phyloP scores from a whole-genome alignment of 2,797 vertebrate genomes.

The Coccyzus lansbergi region DNA sequence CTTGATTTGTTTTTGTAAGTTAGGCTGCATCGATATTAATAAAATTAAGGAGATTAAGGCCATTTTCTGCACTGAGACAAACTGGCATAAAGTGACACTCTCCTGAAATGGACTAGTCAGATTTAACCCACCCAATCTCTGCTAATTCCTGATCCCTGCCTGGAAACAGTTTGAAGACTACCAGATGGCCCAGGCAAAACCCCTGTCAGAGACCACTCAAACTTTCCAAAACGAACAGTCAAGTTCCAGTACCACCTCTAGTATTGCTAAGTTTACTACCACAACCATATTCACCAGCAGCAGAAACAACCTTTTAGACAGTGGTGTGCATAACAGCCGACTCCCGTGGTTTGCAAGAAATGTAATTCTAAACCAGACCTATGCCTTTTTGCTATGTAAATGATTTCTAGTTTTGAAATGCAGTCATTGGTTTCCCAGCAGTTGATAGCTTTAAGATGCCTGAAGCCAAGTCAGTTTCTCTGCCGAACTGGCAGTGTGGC shows the following conservation, averaged over 20 bases:
- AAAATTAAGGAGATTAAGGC: not conserved
- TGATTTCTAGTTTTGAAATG: slow-evolving; percentile 21
- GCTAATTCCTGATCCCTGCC: not conserved
- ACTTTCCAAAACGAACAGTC: not conserved
- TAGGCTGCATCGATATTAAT: not conserved
- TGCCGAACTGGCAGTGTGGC: slow-evolving; percentile 27
- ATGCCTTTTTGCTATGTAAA: not conserved
- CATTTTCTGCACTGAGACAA: not conserved
- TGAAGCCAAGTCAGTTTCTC: slow-evolving; percentile 40
- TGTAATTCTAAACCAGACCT: not conserved
- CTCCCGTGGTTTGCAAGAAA: not conserved
- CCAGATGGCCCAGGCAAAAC: not conserved
- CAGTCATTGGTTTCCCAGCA: slow-evolving; percentile 14
- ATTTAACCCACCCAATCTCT: not conserved
- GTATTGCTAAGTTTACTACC: not conserved
- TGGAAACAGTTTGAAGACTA: not conserved
- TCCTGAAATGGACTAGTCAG: not conserved
- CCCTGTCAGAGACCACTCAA: not conserved
- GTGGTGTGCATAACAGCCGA: not conserved
- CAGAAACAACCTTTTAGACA: not conserved
- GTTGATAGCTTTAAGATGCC: slow-evolving; percentile 23
- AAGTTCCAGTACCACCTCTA: not conserved
- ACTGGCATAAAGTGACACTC: not conserved
- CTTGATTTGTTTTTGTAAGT: not conserved
- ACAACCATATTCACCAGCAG: not conserved